Evolutionary conservation across 2,797 vertebrate species (phyloP).

Genomic region (Eidolon dupreanum): DNA sequence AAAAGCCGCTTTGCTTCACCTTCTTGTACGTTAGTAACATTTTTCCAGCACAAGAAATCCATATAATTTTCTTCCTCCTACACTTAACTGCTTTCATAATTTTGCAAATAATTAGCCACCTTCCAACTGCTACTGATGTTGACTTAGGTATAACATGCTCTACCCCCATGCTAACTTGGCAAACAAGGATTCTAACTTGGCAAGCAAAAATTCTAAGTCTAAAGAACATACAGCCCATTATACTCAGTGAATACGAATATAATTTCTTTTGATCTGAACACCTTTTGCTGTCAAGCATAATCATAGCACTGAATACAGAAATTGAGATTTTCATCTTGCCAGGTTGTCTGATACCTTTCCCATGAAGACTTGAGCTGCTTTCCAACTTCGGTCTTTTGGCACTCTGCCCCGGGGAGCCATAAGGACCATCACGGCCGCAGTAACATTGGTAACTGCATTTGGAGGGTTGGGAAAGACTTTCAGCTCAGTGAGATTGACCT

Average conservation of each 20-base stretch:
- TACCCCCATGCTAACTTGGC: background rate
- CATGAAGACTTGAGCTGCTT: conserved; percentile 90
- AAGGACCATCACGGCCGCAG: conserved; percentile 91
- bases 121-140: conserved; percentile 28
- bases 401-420: conserved; percentile 87
- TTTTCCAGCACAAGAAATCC: conserved; percentile 54
- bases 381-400: conserved; percentile 91
- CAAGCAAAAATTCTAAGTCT: background rate
- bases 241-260: background rate
- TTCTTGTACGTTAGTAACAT: conserved; percentile 64
- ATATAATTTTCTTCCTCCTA: conserved; percentile 72
- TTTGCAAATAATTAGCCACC: conserved; percentile 72
- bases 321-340: background rate
- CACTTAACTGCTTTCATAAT: conserved; percentile 69
- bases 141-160: conserved; percentile 29
- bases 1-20: conserved; percentile 59
- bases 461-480: conserved; percentile 92
- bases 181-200: conserved; percentile 28
- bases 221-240: background rate
- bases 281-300: background rate
- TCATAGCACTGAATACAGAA: background rate
- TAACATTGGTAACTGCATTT: conserved; percentile 89
- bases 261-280: background rate
- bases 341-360: conserved; percentile 87
- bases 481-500: conserved; percentile 92